Conservation (phyloP, 2,113 vertebrate species). For the Bubalus kerabau region DNA sequence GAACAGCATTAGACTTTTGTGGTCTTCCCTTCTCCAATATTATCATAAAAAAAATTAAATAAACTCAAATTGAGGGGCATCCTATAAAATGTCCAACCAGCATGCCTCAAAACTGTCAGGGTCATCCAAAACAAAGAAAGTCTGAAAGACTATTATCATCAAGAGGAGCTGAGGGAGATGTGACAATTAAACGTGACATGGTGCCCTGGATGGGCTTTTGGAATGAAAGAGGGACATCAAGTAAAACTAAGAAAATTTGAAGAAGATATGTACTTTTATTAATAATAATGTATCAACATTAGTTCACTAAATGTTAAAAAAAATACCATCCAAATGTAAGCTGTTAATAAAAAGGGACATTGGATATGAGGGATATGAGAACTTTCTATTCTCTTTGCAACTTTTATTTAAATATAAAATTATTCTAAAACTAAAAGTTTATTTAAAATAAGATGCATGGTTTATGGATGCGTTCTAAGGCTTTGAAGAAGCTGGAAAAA, state of each 20-base stretch:
- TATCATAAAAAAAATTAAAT: neutral
- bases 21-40: neutral
- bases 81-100: neutral
- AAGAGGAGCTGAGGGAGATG: neutral
- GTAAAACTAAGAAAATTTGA: neutral
- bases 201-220: neutral
- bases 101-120: neutral
- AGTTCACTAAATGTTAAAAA: neutral
- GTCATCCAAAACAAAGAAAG: neutral
- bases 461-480: neutral
- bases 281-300: neutral
- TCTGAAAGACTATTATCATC: neutral
- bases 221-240: neutral
- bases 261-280: neutral
- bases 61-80: neutral
- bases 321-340: neutral
- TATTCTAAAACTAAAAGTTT: neutral
- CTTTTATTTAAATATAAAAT: neutral
- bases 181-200: neutral
- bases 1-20: neutral
- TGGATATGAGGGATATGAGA: neutral
- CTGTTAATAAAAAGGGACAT: neutral
- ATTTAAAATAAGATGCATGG: neutral
- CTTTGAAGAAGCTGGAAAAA: neutral
- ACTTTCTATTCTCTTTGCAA: neutral